Base-by-base conservation (phyloP, 2,888 invertebrate genomes). In the Polyommatus iphigenia region DNA sequence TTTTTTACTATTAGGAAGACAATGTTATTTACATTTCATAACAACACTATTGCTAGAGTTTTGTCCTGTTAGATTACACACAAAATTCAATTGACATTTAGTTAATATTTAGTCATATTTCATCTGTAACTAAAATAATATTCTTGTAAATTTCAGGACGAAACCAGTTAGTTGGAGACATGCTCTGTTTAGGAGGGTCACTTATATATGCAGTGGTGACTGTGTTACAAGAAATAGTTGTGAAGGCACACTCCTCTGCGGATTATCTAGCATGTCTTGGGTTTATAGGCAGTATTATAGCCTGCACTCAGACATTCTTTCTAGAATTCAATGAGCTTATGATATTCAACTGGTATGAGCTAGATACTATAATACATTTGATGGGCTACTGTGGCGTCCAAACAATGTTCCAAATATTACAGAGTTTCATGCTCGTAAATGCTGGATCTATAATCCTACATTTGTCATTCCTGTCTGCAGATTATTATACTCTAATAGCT, bases 201-300 rank as follows among this genome's bases (percentile, higher is more conserved):
- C 94, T 97, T 0, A 91, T 98, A 6, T 97, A 97, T 85, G 97
- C 97, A 2, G 93, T 97, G 72, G 96, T 97, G 29, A 97, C 98
- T 83, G 97, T 98, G 0, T 90, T 96, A 1, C 97, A 98, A 93
- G 98, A 98, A 89, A 95, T 97, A 89, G 96, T 97, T 81, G 96
- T 98, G n/a, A 96, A 96, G 87, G 96, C 95, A 15, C 96, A 96
- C 82, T 96, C 96, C 80, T 95, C 96, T 81, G 95, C 97, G 71
- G 97, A 98, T 88, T 98, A 97, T 87, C 94, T 98, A 15, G 97
- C 97, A 46, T 95, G 97, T 90, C 95, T 98, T 24, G 98, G 98
- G 24, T 91, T 98, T 46, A 97, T 97, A 81, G 98, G 98, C 36
- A 96, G 96, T 82, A 89, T 97, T 80, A 95, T 98, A 29, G 96